Evolutionary conservation across 1,140 invertebrate genomes (phyloP), one percentile per base, ranked within the genome.

Genomic region (Odontomachus brunneus): DNA sequence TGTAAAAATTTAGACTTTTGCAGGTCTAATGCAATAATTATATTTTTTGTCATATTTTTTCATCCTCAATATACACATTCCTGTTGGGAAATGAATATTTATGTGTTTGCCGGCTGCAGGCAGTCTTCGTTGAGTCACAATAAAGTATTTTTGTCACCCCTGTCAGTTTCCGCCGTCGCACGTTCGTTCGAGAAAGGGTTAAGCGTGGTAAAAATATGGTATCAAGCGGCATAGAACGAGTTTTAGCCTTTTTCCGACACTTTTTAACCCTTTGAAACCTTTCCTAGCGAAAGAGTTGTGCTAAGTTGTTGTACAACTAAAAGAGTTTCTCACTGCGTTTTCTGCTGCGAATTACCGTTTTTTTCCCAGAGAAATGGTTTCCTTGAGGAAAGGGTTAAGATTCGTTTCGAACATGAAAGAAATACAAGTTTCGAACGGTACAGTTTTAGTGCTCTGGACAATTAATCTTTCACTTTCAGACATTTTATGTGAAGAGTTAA

Each of bases 301-400:
- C n/a, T n/a, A n/a, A n/a, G n/a, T 15, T 9, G 11, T 26, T 14
- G 2, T 57, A 59, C 67, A 82, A 89, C 88, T 91, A 90, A 92
- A 91, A 92, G 92, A 93, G 92, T 92, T 92, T 82, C 89, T 94
- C 93, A 93, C 92, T 92, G 89, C 88, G 80, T 86, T 59, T 60
- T 51, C 57, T 73, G 82, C 63, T 59, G 75, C 75, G 83, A 88
- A 90, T 87, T 78, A 3, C 38, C 9, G 69, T 80, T 76, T 80
- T 59, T 38, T 60, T 15, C 62, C 22, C 38, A 89, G 91, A 91
- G 86, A 88, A 71, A n/a, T n/a, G n/a, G n/a, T 89, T 91, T 62
- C 26, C 62, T 78, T 86, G 65, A 26, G 55, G 59, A 92, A 93
- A 69, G 89, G 88, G 88, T 93, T 91, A 84, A 89, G 51, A 60